Evolutionary conservation across 2,888 invertebrate species (phyloP), one percentile per base, ranked within the genome.

Genomic region (Athalia cordata): DNA sequence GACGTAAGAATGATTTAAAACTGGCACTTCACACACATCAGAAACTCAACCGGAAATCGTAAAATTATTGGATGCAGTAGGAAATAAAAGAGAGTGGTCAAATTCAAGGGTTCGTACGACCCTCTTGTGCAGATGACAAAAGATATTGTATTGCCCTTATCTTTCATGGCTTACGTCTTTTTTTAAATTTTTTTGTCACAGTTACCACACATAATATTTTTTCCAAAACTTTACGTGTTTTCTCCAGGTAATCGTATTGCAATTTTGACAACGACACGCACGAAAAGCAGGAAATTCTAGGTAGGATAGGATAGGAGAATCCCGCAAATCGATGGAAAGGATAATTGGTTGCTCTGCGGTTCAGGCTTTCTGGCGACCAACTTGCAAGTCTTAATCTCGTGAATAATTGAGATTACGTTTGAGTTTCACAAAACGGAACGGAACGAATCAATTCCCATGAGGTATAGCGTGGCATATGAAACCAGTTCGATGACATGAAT

Each of bases 311-410:
- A 62, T 5, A 62, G 4, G 50, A 62, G 62, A 15, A 72, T n/a
- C 59, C 59, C 15, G 57, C n/a, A 43, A 57, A 72, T 59, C 72
- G 72, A 72, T 72, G 59, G 72, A 57, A 72, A 72, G 59, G 72
- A 72, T 72, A 72, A 72, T 72, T 72, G 72, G 72, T 57, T 52
- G 57, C 57, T 72, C 59, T 59, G 72, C 45, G 59, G 72, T 59
- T 72, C 47, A 57, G 70, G 70, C 70, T 70, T 70, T 57, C 70
- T 70, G 57, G 57, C 70, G 13, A 29, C 70, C 45, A n/a, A 59
- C 13, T 57, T 43, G 59, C 57, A 57, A 70, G 45, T 70, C 70
- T 55, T 70, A 59, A 70, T 70, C 70, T 57, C 70, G 45, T 70
- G 70, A 70, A 70, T 70, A 55, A 70, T 70, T 70, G 70, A 70